Conservation (phyloP, 2,113 vertebrate genomes). For the Lichenostomus cassidix region DNA sequence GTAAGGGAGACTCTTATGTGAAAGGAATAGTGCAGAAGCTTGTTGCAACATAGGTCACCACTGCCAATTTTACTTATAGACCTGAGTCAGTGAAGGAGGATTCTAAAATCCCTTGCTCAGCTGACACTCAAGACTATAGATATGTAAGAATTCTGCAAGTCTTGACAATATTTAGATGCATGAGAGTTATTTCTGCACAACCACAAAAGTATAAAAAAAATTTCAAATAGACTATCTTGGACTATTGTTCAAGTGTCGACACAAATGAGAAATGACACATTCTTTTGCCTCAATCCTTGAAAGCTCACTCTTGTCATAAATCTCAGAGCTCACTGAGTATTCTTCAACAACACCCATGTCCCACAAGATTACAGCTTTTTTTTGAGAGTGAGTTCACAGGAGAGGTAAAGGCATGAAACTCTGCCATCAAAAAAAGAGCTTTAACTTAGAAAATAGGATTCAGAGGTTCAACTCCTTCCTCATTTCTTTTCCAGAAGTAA, state of each 20-base stretch:
- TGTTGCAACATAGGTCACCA: neutral
- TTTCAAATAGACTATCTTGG: neutral
- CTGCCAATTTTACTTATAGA: neutral
- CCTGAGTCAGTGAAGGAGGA: neutral
- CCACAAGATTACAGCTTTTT: neutral
- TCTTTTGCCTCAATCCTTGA: neutral
- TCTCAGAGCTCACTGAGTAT: neutral
- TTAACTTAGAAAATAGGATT: neutral
- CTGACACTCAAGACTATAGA: neutral
- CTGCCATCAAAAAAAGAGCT: neutral
- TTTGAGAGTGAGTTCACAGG: neutral
- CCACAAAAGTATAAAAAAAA: neutral
- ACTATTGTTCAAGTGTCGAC: neutral
- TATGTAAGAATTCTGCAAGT: neutral
- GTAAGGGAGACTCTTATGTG: neutral
- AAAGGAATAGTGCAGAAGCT: neutral
- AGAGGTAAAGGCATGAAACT: neutral
- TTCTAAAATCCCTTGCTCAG: neutral
- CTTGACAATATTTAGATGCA: neutral
- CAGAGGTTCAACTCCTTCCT: neutral
- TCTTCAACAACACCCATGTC: neutral
- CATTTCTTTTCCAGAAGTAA: neutral
- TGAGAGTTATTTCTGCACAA: neutral
- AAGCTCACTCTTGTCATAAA: neutral
- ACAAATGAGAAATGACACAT: neutral